Percentiles rank a stretch among this genome's conserved stretches.
phyloP scores from a whole-genome alignment of 2,113 vertebrate species.

The Ginglymostoma cirratum region DNA sequence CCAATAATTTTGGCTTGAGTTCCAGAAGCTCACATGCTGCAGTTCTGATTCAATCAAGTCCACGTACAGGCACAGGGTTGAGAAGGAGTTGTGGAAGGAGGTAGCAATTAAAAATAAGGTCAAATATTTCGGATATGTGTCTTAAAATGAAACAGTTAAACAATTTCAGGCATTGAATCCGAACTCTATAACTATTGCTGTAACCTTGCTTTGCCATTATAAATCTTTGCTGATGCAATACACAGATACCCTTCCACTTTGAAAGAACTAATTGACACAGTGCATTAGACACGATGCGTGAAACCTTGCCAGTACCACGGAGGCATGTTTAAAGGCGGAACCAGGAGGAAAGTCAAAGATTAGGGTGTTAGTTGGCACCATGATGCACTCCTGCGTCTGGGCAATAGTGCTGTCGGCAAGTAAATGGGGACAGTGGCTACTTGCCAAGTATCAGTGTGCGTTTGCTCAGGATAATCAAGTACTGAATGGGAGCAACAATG shows the following conservation, averaged over 20 bases:
- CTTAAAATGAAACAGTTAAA: not conserved
- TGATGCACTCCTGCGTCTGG: not conserved
- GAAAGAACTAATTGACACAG: not conserved
- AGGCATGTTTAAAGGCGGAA: not conserved
- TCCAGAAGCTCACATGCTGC: not conserved
- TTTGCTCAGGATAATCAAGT: not conserved
- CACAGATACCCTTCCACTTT: not conserved
- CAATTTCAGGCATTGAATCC: not conserved
- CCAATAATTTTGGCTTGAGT: not conserved
- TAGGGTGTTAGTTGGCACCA: not conserved
- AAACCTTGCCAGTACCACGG: not conserved
- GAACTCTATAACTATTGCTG: not conserved
- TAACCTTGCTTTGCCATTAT: not conserved
- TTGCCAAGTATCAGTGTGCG: not conserved
- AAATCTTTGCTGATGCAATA: not conserved
- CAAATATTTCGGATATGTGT: not conserved
- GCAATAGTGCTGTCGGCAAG: not conserved
- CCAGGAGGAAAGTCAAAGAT: not conserved
- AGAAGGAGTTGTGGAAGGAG: not conserved
- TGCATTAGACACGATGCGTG: not conserved
- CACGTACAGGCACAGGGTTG: not conserved
- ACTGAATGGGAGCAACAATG: not conserved
- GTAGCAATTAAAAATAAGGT: not conserved
- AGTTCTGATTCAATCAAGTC: not conserved
- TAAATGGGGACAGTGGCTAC: not conserved